A percentile compares a stretch with the other conserved stretches of the same genome.
phyloP scores from a whole-genome alignment of 2,797 vertebrate species.

The Phrynocephalus vlangalii region DNA sequence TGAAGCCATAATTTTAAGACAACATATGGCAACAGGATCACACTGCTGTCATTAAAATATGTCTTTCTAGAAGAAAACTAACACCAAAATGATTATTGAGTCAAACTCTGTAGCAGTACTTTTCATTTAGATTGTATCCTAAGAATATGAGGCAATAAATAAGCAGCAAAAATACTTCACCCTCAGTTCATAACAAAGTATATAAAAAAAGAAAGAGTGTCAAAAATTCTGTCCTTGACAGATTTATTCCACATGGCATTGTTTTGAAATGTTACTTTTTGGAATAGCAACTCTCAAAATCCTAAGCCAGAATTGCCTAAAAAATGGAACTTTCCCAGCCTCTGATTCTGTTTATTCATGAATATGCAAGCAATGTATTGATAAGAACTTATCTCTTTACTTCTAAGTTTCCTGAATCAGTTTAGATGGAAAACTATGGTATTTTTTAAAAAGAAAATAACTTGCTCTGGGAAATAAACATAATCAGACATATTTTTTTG shows the following conservation, averaged over 20 bases:
- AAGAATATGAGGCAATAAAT: constrained; percentile 23
- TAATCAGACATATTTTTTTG: background rate
- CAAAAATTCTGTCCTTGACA: background rate
- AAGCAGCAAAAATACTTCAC: constrained; percentile 3
- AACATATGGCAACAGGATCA: constrained; percentile 26
- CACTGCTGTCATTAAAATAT: constrained; percentile 11
- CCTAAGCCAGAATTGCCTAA: no score
- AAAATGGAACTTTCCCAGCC: background rate
- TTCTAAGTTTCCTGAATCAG: background rate
- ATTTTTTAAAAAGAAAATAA: background rate
- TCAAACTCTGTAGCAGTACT: constrained; percentile 9
- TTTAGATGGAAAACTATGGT: background rate
- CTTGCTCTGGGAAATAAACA: background rate
- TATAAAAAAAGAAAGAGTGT: background rate
- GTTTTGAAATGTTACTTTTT: no score
- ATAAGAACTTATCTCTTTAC: background rate
- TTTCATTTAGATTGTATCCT: constrained; percentile 2
- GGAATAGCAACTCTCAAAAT: no score
- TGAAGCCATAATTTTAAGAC: constrained; percentile 8
- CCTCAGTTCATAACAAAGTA: constrained; percentile 11
- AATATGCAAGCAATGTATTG: background rate
- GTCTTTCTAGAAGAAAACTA: constrained; percentile 15
- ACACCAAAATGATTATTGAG: constrained; percentile 23
- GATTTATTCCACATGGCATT: background rate
- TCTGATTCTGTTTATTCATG: constrained; percentile 10